Evolutionary conservation across 2,888 invertebrate species (phyloP).

Genomic region (Andrena minutula): DNA sequence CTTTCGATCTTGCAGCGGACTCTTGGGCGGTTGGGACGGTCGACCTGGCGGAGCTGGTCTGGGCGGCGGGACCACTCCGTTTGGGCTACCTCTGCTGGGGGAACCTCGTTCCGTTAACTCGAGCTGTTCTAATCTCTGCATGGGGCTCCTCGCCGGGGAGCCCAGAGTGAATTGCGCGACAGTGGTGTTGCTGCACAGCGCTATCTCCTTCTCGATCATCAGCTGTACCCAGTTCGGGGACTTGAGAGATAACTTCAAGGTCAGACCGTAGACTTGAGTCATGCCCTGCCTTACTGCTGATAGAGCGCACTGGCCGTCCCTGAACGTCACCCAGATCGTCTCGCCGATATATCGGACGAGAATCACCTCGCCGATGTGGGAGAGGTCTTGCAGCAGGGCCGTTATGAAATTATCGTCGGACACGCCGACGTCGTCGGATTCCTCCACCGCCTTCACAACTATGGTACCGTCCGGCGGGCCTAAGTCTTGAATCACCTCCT

Average conservation of each 20-base stretch:
- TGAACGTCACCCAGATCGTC: constrained; percentile 96
- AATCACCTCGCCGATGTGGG: constrained; percentile 95
- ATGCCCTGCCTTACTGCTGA: constrained; percentile 87
- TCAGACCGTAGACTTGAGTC: constrained; percentile 89
- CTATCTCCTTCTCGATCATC: constrained; percentile 93
- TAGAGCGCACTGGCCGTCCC: constrained; percentile 95
- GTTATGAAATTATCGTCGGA: constrained; percentile 94
- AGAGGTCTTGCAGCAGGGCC: constrained; percentile 91
- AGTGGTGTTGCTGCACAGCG: constrained; percentile 93
- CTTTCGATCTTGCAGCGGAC: constrained; percentile 79
- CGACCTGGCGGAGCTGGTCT: constrained; percentile 85
- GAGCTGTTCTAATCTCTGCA: constrained; percentile 85
- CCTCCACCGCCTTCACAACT: constrained; percentile 89
- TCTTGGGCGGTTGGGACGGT: constrained; percentile 80
- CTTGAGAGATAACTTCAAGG: constrained; percentile 91
- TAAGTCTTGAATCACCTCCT: constrained; percentile 93
- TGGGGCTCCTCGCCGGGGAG: constrained; percentile 78
- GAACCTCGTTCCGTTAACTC: constrained; percentile 86
- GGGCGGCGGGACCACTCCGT: constrained; percentile 86
- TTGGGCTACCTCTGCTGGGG: constrained; percentile 86
- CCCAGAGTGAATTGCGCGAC: constrained; percentile 88
- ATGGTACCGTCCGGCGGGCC: constrained; percentile 98
- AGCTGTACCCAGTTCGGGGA: constrained; percentile 94
- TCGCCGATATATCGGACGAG: constrained; percentile 95
- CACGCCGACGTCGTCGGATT: constrained; percentile 86